Conservation (phyloP, 2,797 vertebrate genomes). For the Rhabdomys pumilio region DNA sequence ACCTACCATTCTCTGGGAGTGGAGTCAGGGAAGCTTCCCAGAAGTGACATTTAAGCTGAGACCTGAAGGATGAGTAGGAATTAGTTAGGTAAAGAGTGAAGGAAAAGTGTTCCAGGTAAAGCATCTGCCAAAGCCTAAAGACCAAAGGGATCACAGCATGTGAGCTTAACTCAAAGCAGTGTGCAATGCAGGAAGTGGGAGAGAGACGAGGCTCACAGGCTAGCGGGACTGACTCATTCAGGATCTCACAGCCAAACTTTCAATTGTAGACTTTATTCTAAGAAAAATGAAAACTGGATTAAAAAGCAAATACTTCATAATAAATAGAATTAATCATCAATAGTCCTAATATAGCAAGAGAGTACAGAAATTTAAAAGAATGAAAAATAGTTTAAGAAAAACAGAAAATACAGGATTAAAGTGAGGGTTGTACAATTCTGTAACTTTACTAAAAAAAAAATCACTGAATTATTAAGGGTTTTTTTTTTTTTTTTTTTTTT, state of each 20-base stretch:
- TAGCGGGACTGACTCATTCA: constrained; percentile 69
- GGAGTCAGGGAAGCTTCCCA: constrained; percentile 78
- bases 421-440: not conserved
- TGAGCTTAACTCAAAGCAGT: constrained; percentile 70
- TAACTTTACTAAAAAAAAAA: constrained; percentile 71
- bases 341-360: constrained; percentile 60
- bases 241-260: constrained; percentile 65
- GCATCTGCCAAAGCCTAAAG: constrained; percentile 77
- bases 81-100: constrained; percentile 76
- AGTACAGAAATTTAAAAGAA: constrained; percentile 44
- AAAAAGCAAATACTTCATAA: constrained; percentile 62
- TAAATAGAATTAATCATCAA: constrained; percentile 66
- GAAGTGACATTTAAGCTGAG: constrained; percentile 80
- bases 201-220: constrained; percentile 46
- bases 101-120: constrained; percentile 71
- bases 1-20: constrained; percentile 79
- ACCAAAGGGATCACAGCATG: constrained; percentile 57
- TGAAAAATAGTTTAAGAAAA: constrained; percentile 52
- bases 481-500: too few species aligned
- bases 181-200: constrained; percentile 67
- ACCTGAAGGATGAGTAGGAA: constrained; percentile 82
- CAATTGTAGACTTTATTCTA: constrained; percentile 63
- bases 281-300: constrained; percentile 45
- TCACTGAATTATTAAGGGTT: constrained; percentile 55
- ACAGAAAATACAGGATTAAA: constrained; percentile 56